phyloP scores from a whole-genome alignment of 2,888 invertebrate species.

The Caenorhabditis virilis region DNA sequence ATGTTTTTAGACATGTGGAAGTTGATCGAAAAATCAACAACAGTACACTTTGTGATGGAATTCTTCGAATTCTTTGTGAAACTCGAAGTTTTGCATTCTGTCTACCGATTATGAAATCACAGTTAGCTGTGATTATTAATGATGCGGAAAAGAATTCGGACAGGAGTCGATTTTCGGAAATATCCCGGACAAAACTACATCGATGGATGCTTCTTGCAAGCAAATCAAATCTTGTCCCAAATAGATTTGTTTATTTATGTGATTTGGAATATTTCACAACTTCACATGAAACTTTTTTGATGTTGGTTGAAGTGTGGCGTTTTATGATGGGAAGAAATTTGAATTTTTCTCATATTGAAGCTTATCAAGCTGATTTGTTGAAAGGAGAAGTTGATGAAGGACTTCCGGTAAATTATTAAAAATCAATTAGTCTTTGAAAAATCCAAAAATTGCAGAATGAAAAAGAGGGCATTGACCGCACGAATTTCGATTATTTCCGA shows the following conservation, averaged over 20 bases:
- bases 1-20: constrained; percentile 31
- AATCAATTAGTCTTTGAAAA: not conserved
- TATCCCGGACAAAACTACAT: constrained; percentile 5
- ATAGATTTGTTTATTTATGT: constrained; percentile 7
- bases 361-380: constrained; percentile 17
- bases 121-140: constrained; percentile 35
- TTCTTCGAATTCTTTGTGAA: constrained; percentile 37
- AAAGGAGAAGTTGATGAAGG: constrained; percentile 14
- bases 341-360: constrained; percentile 5
- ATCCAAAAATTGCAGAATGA: constrained; percentile 5
- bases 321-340: constrained; percentile 13
- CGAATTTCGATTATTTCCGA: constrained; percentile 10
- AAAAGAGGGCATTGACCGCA: constrained; percentile 9
- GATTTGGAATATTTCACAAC: constrained; percentile 19
- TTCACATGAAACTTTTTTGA: constrained; percentile 21
- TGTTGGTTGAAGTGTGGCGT: constrained; percentile 33
- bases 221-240: constrained; percentile 10
- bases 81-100: constrained; percentile 37
- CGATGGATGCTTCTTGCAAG: constrained; percentile 22
- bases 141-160: constrained; percentile 21
- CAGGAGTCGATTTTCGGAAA: not conserved
- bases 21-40: constrained; percentile 3
- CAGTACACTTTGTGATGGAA: constrained; percentile 22
- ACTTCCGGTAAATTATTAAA: constrained; percentile 8
- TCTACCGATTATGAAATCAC: constrained; percentile 47